Evolutionary conservation across 2,888 invertebrate genomes (phyloP).

Genomic region (Fragum whitleyi): DNA sequence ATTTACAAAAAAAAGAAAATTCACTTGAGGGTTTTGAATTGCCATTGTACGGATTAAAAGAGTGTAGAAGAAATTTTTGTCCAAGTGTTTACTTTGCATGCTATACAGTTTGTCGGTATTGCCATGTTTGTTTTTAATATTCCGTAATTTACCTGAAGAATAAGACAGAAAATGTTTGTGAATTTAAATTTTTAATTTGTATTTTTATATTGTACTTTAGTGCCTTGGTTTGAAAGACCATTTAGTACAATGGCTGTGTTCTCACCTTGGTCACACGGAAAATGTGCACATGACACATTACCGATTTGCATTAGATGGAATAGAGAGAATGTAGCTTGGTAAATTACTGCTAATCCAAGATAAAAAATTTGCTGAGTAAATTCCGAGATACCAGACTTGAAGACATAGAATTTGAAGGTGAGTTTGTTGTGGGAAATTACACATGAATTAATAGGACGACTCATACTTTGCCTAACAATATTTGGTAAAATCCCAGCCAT

Average conservation of each 20-base stretch:
- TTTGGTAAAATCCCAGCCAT: conserved; percentile 4
- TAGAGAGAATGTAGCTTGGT: conserved; percentile 40
- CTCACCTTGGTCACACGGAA: conserved; percentile 37
- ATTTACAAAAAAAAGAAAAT: too few relatives aligned
- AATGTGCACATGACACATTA: conserved; percentile 34
- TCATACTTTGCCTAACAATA: background rate
- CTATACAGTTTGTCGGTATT: background rate
- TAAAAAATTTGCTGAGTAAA: conserved; percentile 26
- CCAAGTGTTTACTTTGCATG: conserved; percentile 4
- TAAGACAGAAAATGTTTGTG: background rate
- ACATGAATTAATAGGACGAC: background rate
- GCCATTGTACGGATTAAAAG: too few relatives aligned
- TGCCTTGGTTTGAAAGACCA: conserved; percentile 41
- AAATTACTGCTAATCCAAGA: conserved; percentile 34
- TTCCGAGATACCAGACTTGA: conserved; percentile 14
- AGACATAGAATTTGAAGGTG: conserved; percentile 38
- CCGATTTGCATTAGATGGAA: conserved; percentile 33
- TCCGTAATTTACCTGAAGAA: background rate
- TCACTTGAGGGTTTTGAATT: too few relatives aligned
- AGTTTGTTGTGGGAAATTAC: background rate
- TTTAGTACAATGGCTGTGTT: conserved; percentile 32
- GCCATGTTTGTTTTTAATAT: background rate
- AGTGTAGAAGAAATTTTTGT: conserved; percentile 1
- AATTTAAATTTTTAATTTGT: background rate
- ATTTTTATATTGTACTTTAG: conserved; percentile 27